phyloP scores from a whole-genome alignment of 2,797 vertebrate species.

The Erpetoichthys calabaricus region DNA sequence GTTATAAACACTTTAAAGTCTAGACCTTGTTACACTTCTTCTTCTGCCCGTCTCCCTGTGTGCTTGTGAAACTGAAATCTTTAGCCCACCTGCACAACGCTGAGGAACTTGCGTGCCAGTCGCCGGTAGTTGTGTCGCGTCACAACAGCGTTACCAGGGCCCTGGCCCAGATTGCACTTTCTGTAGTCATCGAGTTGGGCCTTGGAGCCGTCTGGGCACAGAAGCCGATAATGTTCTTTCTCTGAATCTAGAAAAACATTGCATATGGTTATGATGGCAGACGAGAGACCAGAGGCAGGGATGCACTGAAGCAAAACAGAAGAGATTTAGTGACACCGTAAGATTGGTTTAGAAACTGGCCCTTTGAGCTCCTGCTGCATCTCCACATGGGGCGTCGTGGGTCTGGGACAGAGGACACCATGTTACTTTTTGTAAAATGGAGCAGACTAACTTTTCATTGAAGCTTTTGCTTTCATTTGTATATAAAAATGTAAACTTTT shows the following conservation, averaged over 20 bases:
- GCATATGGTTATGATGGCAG: background rate
- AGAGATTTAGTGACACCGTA: background rate
- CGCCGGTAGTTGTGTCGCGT: slow-evolving; percentile 62
- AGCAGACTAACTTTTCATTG: too few species aligned
- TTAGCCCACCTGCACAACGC: slow-evolving; percentile 44
- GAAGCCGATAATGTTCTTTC: slow-evolving; percentile 45
- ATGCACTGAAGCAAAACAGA: background rate
- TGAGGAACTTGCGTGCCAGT: slow-evolving; percentile 59
- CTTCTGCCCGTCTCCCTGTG: background rate
- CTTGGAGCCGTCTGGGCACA: slow-evolving; percentile 64
- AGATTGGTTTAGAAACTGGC: background rate
- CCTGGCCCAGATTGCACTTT: slow-evolving; percentile 66
- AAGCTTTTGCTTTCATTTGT: too few species aligned
- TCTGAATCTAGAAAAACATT: slow-evolving; percentile 43
- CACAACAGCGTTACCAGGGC: slow-evolving; percentile 58
- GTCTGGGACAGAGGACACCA: too few species aligned
- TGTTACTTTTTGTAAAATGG: too few species aligned
- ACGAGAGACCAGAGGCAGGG: background rate
- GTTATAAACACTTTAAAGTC: background rate
- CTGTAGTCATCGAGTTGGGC: slow-evolving; percentile 53
- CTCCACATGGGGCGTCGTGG: too few species aligned
- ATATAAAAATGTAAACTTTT: too few species aligned
- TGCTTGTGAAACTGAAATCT: background rate
- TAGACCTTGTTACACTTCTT: background rate
- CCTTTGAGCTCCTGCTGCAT: too few species aligned